Percentiles rank a stretch among this genome's conserved stretches.
These are phyloP conservation scores for Mythimna loreyi DNA, from an alignment of 2,888 invertebrate genomes.

Conservation along the genomic window DNA sequence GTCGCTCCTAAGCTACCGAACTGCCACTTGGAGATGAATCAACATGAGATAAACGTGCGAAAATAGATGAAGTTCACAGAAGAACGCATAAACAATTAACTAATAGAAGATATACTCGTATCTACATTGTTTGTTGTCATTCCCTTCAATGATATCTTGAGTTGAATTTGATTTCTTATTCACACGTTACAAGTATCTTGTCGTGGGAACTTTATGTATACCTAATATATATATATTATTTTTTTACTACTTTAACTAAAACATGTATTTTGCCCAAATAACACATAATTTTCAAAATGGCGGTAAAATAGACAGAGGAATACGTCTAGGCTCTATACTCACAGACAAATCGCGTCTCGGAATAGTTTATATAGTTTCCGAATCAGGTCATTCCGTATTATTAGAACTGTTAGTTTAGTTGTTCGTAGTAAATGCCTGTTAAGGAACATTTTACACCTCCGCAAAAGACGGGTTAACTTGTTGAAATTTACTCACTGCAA, in stretches of 20 bases:
- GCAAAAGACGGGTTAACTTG: slow-evolving; percentile 27
- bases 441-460: slow-evolving; percentile 49
- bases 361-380: slow-evolving; percentile 2
- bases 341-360: background rate
- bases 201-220: slow-evolving; percentile 1
- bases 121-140: too few relatives aligned
- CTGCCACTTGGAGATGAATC: slow-evolving; percentile 61
- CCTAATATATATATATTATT: background rate
- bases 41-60: slow-evolving; percentile 60
- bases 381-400: slow-evolving; percentile 43
- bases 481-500: slow-evolving; percentile 23
- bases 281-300: background rate
- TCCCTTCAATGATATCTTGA: too few relatives aligned
- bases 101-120: background rate
- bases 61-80: slow-evolving; percentile 43
- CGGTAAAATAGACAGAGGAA: background rate
- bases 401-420: slow-evolving; percentile 15
- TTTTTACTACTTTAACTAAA: too few relatives aligned
- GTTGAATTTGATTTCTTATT: slow-evolving; percentile 8
- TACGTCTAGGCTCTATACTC: background rate
- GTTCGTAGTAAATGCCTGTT: slow-evolving; percentile 31
- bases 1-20: slow-evolving; percentile 65
- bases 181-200: slow-evolving; percentile 1
- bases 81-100: slow-evolving; percentile 15
- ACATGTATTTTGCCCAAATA: background rate